Percentiles rank a stretch among this genome's conserved stretches.
phyloP scores from a whole-genome alignment of 2,113 vertebrate species.

The Aviceda subcristata region DNA sequence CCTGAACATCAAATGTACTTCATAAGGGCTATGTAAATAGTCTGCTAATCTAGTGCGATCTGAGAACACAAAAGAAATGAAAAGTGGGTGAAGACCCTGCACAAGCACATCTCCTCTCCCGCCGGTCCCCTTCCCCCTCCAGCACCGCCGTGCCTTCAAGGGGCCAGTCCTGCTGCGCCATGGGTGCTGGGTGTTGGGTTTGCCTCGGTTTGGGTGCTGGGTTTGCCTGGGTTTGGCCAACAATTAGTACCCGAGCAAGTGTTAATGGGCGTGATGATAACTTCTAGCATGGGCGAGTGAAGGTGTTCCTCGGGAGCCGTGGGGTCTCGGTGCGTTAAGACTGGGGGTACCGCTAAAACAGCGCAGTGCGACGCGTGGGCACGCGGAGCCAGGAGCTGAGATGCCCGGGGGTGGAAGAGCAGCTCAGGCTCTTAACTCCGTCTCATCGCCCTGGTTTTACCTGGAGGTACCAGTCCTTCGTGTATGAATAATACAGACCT shows the following conservation, averaged over 20 bases:
- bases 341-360: background rate
- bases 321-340: background rate
- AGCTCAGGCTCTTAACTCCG: background rate
- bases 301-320: rapidly evolving
- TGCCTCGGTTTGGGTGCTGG: background rate
- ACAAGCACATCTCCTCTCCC: background rate
- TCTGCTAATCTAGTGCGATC: background rate
- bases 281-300: background rate
- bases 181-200: background rate
- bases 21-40: background rate
- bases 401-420: background rate
- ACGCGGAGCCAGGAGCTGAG: background rate
- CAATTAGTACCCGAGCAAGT: background rate
- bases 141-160: background rate
- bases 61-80: background rate
- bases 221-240: background rate
- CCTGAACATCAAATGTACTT: constrained; percentile 21
- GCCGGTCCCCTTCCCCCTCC: background rate
- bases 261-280: background rate
- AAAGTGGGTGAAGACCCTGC: background rate
- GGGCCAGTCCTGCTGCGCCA: background rate
- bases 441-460: background rate
- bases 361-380: rapidly evolving
- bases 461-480: background rate
- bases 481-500: background rate